Conservation (phyloP, 2,797 vertebrate genomes). For the Trachops cirrhosus region DNA sequence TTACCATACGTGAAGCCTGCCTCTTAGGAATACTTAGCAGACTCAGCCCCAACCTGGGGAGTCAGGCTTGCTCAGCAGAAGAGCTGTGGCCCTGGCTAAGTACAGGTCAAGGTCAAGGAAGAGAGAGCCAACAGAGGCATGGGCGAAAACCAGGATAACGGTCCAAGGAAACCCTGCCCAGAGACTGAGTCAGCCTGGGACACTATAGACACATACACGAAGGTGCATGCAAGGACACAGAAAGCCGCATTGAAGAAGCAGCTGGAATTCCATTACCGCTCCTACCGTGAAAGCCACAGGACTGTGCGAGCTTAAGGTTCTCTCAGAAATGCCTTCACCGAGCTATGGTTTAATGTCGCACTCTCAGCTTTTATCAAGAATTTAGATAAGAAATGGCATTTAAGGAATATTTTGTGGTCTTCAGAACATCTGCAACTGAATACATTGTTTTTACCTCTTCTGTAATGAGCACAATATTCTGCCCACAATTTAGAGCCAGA, state of each 20-base stretch:
- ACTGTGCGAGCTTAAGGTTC: background rate
- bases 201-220: background rate
- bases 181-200: background rate
- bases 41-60: background rate
- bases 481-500: background rate
- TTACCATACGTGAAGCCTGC: background rate
- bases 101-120: background rate
- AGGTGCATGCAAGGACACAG: background rate
- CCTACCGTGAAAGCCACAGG: background rate
- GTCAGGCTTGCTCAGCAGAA: background rate
- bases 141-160: background rate
- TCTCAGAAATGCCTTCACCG: background rate
- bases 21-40: background rate
- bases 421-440: background rate
- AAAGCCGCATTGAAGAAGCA: background rate
- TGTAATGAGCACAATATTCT: background rate
- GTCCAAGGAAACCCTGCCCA: background rate
- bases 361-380: background rate
- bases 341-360: background rate
- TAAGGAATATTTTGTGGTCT: background rate
- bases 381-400: background rate
- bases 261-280: background rate
- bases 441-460: background rate
- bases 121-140: background rate
- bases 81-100: background rate